phyloP scores from a whole-genome alignment of 2,888 invertebrate genomes.

The Drosophila falleni region DNA sequence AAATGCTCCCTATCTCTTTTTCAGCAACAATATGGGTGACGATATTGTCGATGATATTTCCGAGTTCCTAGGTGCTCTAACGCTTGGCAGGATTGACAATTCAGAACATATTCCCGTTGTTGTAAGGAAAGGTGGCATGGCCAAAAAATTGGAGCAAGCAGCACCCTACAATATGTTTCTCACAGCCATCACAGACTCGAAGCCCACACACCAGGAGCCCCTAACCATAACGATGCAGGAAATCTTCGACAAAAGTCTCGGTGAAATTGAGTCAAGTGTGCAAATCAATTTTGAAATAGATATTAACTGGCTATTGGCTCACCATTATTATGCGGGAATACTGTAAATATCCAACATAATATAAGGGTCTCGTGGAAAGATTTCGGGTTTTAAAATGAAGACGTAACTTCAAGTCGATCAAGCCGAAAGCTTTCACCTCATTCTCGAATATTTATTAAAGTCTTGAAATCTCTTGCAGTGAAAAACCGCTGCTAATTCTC shows the following conservation, averaged over 20 bases:
- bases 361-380: no score
- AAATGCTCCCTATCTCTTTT: background rate
- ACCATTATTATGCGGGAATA: slow-evolving; percentile 17
- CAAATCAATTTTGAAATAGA: slow-evolving; percentile 76
- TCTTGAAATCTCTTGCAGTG: background rate
- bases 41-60: background rate
- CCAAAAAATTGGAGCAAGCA: slow-evolving; percentile 10
- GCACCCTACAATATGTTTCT: slow-evolving; percentile 26
- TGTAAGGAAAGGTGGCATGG: slow-evolving; percentile 18
- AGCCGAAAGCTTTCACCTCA: background rate
- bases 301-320: slow-evolving; percentile 8
- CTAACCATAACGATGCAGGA: slow-evolving; percentile 87
- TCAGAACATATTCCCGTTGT: background rate
- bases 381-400: background rate
- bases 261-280: slow-evolving; percentile 89
- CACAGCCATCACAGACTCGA: slow-evolving; percentile 3
- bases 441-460: background rate
- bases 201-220: slow-evolving; percentile 16
- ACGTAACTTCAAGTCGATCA: background rate
- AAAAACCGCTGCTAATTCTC: slow-evolving; percentile 17
- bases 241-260: slow-evolving; percentile 91
- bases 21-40: slow-evolving; percentile 9
- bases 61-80: background rate
- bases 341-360: slow-evolving; percentile 4
- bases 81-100: background rate